A percentile compares a stretch with the other conserved stretches of the same genome.
phyloP scores from a whole-genome alignment of 2,113 vertebrate genomes.

The Mus pahari region DNA sequence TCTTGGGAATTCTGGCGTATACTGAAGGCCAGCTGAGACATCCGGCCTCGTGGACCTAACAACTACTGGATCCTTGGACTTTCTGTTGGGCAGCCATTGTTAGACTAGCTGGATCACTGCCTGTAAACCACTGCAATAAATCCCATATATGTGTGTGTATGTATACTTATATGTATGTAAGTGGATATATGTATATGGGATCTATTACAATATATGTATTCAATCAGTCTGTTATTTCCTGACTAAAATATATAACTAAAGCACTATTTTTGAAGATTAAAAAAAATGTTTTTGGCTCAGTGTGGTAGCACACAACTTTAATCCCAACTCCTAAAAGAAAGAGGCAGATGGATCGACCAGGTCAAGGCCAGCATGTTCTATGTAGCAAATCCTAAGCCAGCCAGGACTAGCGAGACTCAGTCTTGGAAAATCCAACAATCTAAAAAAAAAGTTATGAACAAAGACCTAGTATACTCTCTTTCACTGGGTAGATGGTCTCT shows the following conservation, averaged over 20 bases:
- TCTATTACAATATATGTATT: background rate
- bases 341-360: background rate
- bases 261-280: background rate
- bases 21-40: background rate
- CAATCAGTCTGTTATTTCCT: too few relatives aligned
- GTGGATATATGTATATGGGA: background rate
- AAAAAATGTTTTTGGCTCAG: background rate
- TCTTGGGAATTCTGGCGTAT: background rate
- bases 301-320: background rate
- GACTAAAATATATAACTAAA: background rate
- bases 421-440: background rate
- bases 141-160: background rate
- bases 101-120: background rate
- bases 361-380: background rate
- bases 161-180: too few relatives aligned
- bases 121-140: background rate
- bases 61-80: background rate
- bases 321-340: background rate
- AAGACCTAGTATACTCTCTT: background rate
- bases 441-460: too few relatives aligned
- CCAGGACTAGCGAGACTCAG: background rate
- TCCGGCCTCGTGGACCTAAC: background rate
- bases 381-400: background rate
- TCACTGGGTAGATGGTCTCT: background rate
- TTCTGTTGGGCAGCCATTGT: background rate